Percentiles rank a stretch among this genome's conserved stretches.
Conservation (phyloP, 1,140 invertebrate species). For the Euwallacea fornicatus region DNA sequence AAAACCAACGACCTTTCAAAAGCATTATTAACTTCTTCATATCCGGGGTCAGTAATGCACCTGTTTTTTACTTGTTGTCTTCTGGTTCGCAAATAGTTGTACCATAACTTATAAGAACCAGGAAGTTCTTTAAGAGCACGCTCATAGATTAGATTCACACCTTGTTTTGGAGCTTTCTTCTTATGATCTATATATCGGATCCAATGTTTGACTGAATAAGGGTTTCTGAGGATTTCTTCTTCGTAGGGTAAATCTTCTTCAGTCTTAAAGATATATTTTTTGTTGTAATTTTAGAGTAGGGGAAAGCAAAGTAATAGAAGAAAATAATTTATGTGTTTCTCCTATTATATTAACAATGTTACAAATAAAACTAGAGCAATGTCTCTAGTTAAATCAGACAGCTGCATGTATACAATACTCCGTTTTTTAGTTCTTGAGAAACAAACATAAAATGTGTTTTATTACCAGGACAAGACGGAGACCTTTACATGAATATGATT, state of each 20-base stretch:
- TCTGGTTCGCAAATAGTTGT: constrained; percentile 88
- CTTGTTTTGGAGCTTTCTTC: constrained; percentile 77
- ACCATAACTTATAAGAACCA: constrained; percentile 98
- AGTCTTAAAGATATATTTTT: constrained; percentile 21
- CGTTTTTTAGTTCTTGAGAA: too few relatives aligned
- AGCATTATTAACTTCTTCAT: constrained; percentile 93
- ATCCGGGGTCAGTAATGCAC: constrained; percentile 82
- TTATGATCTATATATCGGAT: constrained; percentile 96
- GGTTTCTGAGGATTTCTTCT: constrained; percentile 96
- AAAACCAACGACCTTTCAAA: constrained; percentile 96
- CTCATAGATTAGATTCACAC: constrained; percentile 93
- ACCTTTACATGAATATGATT: too few relatives aligned
- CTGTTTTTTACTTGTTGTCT: constrained; percentile 79
- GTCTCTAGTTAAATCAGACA: too few relatives aligned
- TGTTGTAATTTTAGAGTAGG: neutral
- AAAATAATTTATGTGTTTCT: too few relatives aligned
- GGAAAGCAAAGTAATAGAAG: neutral
- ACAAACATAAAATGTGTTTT: too few relatives aligned
- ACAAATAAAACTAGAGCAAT: too few relatives aligned
- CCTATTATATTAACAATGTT: too few relatives aligned
- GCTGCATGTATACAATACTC: too few relatives aligned
- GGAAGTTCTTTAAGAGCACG: constrained; percentile 94
- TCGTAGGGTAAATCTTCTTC: constrained; percentile 97
- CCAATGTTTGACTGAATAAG: constrained; percentile 97
- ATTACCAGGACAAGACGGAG: too few relatives aligned